phyloP scores from a whole-genome alignment of 1,140 invertebrate genomes.

The Phymorhynchus buccinoides region DNA sequence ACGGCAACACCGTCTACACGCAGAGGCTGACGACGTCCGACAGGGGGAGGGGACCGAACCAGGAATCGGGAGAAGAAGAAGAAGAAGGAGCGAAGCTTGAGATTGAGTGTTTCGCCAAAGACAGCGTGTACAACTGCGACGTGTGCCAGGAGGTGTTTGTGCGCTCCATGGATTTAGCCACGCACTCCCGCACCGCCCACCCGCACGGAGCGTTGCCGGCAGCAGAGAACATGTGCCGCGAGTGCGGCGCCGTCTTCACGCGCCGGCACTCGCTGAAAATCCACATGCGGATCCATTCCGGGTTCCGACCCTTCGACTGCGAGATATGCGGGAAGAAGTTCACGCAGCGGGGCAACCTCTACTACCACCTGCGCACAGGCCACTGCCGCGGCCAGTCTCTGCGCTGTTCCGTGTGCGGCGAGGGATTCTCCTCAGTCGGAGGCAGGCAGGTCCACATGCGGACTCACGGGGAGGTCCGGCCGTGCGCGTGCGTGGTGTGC shows the following conservation, averaged over 20 bases:
- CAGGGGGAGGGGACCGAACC: background rate
- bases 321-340: slow-evolving; percentile 78
- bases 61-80: background rate
- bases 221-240: slow-evolving; percentile 79
- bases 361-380: slow-evolving; percentile 36
- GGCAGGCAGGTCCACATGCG: slow-evolving; percentile 27
- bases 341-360: slow-evolving; percentile 42
- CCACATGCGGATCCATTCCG: slow-evolving; percentile 91
- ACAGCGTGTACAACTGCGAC: slow-evolving; percentile 10
- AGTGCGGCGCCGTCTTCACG: slow-evolving; percentile 90
- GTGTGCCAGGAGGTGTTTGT: background rate
- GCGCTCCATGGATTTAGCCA: slow-evolving; percentile 17
- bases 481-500: slow-evolving; percentile 39
- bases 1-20: background rate
- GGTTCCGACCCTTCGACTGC: slow-evolving; percentile 91
- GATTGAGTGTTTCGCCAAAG: background rate
- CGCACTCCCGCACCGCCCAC: slow-evolving; percentile 5
- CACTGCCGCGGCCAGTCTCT: slow-evolving; percentile 43
- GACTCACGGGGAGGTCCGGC: slow-evolving; percentile 36
- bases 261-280: slow-evolving; percentile 91
- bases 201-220: slow-evolving; percentile 83
- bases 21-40: background rate
- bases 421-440: slow-evolving; percentile 23
- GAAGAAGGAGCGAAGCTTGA: background rate
- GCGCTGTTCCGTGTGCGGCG: slow-evolving; percentile 41